These are phyloP conservation scores for Neoniphon sammara DNA, from an alignment of 2,797 vertebrate species.

Conservation along the genomic window DNA sequence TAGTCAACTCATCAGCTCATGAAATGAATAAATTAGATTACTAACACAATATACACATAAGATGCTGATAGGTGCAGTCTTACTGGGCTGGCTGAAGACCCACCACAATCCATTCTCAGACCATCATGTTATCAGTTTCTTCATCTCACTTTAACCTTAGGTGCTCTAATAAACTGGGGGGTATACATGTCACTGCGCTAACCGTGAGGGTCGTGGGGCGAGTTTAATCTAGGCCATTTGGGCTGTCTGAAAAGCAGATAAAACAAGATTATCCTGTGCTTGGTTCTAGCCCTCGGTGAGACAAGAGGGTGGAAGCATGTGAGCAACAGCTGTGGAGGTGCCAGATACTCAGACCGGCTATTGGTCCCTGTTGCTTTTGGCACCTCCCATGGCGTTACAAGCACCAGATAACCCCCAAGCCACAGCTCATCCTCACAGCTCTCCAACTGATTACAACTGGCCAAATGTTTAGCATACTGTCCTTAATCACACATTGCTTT, in stretches of 20 bases:
- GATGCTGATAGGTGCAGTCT: constrained; percentile 25
- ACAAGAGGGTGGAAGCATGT: constrained; percentile 71
- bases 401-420: constrained; percentile 58
- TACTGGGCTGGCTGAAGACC: constrained; percentile 19
- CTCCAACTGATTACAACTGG: constrained; percentile 74
- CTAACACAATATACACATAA: too few relatives aligned
- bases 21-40: too few relatives aligned
- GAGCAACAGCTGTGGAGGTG: constrained; percentile 82
- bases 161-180: constrained; percentile 77
- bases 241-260: constrained; percentile 81
- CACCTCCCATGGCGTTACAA: constrained; percentile 73
- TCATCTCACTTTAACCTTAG: constrained; percentile 79
- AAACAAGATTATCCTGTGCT: constrained; percentile 77
- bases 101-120: constrained; percentile 45
- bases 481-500: constrained; percentile 73
- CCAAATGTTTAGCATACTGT: constrained; percentile 79
- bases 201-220: constrained; percentile 70
- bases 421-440: constrained; percentile 69
- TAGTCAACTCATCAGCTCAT: too few relatives aligned
- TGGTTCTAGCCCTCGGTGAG: constrained; percentile 71
- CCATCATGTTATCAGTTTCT: constrained; percentile 75
- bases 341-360: constrained; percentile 75
- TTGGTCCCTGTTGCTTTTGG: constrained; percentile 80
- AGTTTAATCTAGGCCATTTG: constrained; percentile 83
- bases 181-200: constrained; percentile 76